Evolutionary conservation across 2,113 vertebrate species (phyloP), one percentile per base, ranked within the genome.

Genomic region (Danionella cerebrum): DNA sequence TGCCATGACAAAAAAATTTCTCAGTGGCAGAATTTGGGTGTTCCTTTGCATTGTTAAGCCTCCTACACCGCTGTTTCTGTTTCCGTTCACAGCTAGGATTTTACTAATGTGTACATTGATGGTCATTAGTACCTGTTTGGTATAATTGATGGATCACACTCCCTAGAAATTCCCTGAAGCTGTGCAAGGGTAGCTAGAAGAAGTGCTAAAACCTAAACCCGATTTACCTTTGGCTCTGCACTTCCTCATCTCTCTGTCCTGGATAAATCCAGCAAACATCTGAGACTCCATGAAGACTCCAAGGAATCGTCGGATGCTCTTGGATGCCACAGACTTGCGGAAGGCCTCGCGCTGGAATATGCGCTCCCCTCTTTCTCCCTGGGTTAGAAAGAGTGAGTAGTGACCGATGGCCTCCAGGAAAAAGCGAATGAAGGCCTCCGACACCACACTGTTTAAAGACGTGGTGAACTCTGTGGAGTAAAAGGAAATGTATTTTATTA

Each of bases 241-340:
- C 76, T 97, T 98, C 65, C 96, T 86, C 72, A 98, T 87, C 82
- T 98, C 95, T 27, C 94, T 87, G 81, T 99, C 97, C 85, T 99
- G 97, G 79, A 99, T 97, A 84, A 99, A 99, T 25, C 97, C 97
- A 10, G 97, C 90, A 45, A 99, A 99, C 97, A 99, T 99, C 86
- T 99, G 97, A 36, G 97, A 98, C 82, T 99, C 96, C 96, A 99
- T 99, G 84, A 99, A 99, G 76, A 98, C 95, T 25, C 97, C 95
- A 66, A 99, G 88, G 83, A 99, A 99, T 65, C 97, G 93, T 1
- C 97, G 96, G 86, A 99, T 90, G 42, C 96, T 98, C 83, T 98
- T 99, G 14, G 97, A 99, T 25, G 94, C 94, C 79, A 99, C 97
- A 4, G 96, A 96, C 79, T 99, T 99, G 74, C 97, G 94, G 84